Conservation (phyloP, 2,797 vertebrate genomes). For the Leptodactylus fallax region DNA sequence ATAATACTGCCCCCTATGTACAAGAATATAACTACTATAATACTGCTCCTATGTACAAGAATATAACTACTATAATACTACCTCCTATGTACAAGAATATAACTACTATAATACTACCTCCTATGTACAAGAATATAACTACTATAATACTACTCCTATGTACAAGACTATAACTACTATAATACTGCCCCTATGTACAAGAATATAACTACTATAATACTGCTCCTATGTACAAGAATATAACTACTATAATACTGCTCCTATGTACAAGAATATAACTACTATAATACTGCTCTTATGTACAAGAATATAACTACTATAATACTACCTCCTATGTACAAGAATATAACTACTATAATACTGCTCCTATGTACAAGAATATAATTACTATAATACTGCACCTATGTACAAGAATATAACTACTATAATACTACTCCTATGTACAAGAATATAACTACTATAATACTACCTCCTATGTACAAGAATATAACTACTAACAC, state of each 20-base stretch:
- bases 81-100: not conserved
- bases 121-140: too few relatives aligned
- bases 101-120: not conserved
- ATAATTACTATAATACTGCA: not conserved
- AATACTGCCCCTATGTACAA: not conserved
- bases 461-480: not conserved
- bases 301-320: slow-evolving; percentile 3
- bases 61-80: not conserved
- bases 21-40: slow-evolving; percentile 7
- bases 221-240: not conserved
- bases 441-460: not conserved
- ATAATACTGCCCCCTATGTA: not conserved
- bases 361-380: not conserved
- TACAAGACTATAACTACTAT: slow-evolving; percentile 2
- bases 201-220: slow-evolving; percentile 18
- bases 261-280: slow-evolving; percentile 8
- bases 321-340: not conserved
- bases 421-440: slow-evolving; percentile 1
- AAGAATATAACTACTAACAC: not conserved
- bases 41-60: not conserved
- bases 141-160: not conserved
- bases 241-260: slow-evolving; percentile 7
- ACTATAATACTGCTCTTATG: not conserved
- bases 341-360: slow-evolving; percentile 10
- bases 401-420: slow-evolving; percentile 2